Percentiles rank a stretch among this genome's conserved stretches.
phyloP scores from a whole-genome alignment of 2,113 vertebrate genomes.

The Petaurus breviceps region DNA sequence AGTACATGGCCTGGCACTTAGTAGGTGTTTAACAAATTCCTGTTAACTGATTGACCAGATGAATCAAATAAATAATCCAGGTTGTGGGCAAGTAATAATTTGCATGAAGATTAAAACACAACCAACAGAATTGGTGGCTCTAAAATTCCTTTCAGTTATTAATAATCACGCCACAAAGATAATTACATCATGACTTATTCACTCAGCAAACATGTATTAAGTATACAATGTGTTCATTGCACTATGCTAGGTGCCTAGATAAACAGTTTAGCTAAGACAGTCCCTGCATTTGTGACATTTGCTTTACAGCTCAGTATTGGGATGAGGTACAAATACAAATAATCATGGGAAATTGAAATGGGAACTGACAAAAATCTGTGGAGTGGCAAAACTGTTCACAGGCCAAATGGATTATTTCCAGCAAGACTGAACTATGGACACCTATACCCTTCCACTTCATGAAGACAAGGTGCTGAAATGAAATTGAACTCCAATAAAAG shows the following conservation, averaged over 20 bases:
- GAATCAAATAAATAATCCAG: conserved; percentile 37
- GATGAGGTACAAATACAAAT: neutral
- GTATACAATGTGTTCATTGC: neutral
- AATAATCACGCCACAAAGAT: neutral
- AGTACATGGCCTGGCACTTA: neutral
- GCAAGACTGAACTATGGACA: conserved; percentile 29
- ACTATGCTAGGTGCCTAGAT: neutral
- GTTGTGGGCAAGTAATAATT: conserved; percentile 7
- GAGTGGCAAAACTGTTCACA: conserved; percentile 12
- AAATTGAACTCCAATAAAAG: neutral
- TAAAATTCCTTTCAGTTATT: neutral
- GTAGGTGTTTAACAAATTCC: neutral
- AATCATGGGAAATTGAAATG: neutral
- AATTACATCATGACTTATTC: neutral
- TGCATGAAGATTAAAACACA: conserved; percentile 17
- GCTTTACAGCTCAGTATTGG: neutral
- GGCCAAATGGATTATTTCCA: conserved; percentile 24
- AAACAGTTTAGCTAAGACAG: neutral
- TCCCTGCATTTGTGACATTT: neutral
- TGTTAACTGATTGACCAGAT: neutral
- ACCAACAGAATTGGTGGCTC: neutral
- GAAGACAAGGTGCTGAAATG: neutral
- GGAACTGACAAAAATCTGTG: neutral
- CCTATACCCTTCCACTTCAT: conserved; percentile 4
- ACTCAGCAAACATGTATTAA: neutral